Evolutionary conservation across 1,140 invertebrate species (phyloP).

Genomic region (Caenorhabditis latens): DNA sequence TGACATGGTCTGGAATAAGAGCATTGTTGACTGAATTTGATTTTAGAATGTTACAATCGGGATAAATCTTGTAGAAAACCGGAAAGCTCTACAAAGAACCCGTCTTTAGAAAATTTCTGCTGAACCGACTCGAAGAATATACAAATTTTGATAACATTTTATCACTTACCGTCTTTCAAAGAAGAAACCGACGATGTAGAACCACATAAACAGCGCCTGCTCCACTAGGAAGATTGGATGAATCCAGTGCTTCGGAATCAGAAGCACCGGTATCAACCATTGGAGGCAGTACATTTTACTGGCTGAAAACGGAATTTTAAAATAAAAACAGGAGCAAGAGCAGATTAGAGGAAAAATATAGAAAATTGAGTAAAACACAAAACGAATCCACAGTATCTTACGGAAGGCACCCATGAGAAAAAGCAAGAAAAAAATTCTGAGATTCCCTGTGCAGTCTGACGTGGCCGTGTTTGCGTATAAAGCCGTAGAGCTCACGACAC

Average conservation of each 20-base stretch:
- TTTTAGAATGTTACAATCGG: neutral
- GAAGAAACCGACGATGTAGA: constrained; percentile 65
- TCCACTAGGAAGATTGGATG: constrained; percentile 61
- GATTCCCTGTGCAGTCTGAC: neutral
- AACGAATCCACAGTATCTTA: neutral
- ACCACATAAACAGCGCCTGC: constrained; percentile 65
- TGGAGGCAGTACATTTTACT: constrained; percentile 63
- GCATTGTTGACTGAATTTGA: neutral
- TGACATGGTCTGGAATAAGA: constrained; percentile 59
- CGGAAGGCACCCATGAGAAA: neutral
- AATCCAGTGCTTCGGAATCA: constrained; percentile 63
- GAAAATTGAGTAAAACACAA: neutral
- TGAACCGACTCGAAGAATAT: neutral
- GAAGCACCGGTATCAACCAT: constrained; percentile 63
- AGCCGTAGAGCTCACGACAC: neutral
- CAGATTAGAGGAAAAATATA: neutral
- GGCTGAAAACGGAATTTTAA: neutral
- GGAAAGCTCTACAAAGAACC: neutral
- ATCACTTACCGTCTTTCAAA: constrained; percentile 54
- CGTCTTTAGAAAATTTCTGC: neutral
- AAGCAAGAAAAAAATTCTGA: neutral
- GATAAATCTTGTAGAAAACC: neutral
- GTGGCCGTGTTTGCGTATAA: neutral
- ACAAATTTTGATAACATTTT: neutral
- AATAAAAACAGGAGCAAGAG: neutral